Conservation (phyloP, 2,888 invertebrate species). For the Argyra leucocephala region DNA sequence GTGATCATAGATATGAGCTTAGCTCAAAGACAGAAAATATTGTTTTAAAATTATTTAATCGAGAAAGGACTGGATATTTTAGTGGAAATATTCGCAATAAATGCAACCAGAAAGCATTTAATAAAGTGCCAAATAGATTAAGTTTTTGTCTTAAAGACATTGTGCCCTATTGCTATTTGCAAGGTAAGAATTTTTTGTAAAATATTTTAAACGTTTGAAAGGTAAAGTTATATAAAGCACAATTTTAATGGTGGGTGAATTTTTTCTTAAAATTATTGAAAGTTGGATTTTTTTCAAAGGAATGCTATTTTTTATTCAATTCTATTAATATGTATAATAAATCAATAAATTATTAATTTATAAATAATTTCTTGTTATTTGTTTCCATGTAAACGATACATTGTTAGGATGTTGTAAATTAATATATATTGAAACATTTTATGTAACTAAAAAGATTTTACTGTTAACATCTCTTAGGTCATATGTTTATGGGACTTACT, state of each 20-base stretch:
- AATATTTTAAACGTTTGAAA: no score
- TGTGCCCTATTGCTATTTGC: slow-evolving; percentile 48
- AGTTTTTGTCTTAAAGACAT: slow-evolving; percentile 55
- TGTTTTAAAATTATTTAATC: slow-evolving; percentile 49
- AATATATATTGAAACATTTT: no score
- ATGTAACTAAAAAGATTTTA: no score
- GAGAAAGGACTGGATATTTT: slow-evolving; percentile 50
- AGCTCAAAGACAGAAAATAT: slow-evolving; percentile 28
- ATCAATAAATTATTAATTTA: slow-evolving; percentile 8
- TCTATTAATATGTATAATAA: background rate
- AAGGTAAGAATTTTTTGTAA: slow-evolving; percentile 29
- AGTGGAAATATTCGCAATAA: slow-evolving; percentile 44
- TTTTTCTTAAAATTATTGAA: background rate
- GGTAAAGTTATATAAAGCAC: slow-evolving; percentile 25
- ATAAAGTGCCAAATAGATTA: slow-evolving; percentile 51
- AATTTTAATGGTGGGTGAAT: background rate
- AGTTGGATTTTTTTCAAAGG: slow-evolving; percentile 2
- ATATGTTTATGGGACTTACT: slow-evolving; percentile 91
- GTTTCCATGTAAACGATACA: background rate
- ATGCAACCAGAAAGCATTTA: slow-evolving; percentile 43
- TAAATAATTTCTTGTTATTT: background rate
- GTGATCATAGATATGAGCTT: background rate
- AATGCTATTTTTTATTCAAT: slow-evolving; percentile 11
- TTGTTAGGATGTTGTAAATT: no score
- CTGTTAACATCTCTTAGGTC: slow-evolving; percentile 53